Evolutionary conservation across 2,888 invertebrate species (phyloP), one percentile per base, ranked within the genome.

Genomic region (Drosophila setosimentum): DNA sequence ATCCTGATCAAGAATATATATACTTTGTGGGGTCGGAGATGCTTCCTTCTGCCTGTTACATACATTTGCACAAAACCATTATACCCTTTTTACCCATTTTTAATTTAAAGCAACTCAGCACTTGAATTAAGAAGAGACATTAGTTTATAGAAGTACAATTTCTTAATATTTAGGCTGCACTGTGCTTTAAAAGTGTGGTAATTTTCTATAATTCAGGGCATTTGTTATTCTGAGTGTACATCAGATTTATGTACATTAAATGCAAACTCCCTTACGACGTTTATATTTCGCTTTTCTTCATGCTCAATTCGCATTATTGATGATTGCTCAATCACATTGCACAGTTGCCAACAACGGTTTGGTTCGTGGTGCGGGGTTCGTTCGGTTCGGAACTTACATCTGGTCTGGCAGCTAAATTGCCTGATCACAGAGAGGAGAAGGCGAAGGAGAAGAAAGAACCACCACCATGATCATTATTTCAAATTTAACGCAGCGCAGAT

Each of bases 381-480:
- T 13, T 27, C 13, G 42, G 11, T 32, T 49, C 18, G 35, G 65
- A 3, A 35, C 35, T 54, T 35, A 24, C 24, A 35, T 30, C n/a
- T 51, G 30, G 37, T 76, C 64, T 67, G 75, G 64, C 59, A 65
- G 71, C 78, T 65, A 78, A 78, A 78, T 71, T 75, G 75, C 62
- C 63, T 33, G 45, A 27, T 45, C 45, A 16, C 13, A 7, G 21
- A 24, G 27, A 2, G 8, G 13, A 27, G 54, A 54, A 11, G 33
- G 18, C 24, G 35, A 5, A 8, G 30, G 11, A 35, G 35, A n/a
- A 27, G 35, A 7, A n/a, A 27, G 35, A 27, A 37, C 27, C 73
- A 76, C 76, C 80, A 80, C 67, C 74, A 68, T 76, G 83, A 73
- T 79, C 77, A 90, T 86, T 90, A 86, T 88, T 90, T 88, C 77